These are phyloP conservation scores for Epizoanthus stellaris DNA, from an alignment of 92 coral and sea anemone species.

Conservation along the genomic window DNA sequence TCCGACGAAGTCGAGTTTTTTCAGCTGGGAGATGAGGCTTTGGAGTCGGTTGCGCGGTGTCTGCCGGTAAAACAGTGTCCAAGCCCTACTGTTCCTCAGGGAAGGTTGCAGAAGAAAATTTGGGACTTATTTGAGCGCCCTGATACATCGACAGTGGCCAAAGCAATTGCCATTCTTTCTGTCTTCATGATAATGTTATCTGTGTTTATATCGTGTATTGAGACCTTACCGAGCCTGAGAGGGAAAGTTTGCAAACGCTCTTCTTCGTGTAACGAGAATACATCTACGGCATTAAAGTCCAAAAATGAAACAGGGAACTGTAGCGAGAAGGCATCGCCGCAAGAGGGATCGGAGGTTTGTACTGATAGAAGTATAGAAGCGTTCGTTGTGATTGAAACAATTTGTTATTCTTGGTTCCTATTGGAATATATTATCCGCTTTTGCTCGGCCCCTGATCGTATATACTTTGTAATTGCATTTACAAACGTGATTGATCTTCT, in stretches of 20 bases:
- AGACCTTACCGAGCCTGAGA: constrained; percentile 70
- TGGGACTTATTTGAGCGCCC: constrained; percentile 96
- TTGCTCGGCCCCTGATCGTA: constrained; percentile 84
- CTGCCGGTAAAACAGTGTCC: constrained; percentile 50
- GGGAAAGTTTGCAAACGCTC: constrained; percentile 51
- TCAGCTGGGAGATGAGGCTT: constrained; percentile 95
- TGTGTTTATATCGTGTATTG: constrained; percentile 79
- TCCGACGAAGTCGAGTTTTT: constrained; percentile 94
- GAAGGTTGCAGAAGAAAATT: constrained; percentile 57
- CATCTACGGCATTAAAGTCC: constrained; percentile 21
- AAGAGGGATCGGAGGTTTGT: constrained; percentile 26
- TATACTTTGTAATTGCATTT: constrained; percentile 76
- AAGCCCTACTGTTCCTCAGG: constrained; percentile 39
- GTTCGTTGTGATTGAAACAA: constrained; percentile 71
- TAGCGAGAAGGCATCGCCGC: constrained; percentile 4
- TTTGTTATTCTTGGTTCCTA: constrained; percentile 89
- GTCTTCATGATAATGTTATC: constrained; percentile 80
- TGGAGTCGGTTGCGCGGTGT: constrained; percentile 81
- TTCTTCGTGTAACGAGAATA: constrained; percentile 21
- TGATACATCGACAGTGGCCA: constrained; percentile 83
- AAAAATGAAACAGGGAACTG: constrained; percentile 10
- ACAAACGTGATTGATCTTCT: constrained; percentile 87
- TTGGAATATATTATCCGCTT: constrained; percentile 87
- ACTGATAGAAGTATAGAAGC: constrained; percentile 48
- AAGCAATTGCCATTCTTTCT: constrained; percentile 74